Conservation (phyloP, 2,888 invertebrate genomes). For the Meganola albula region DNA sequence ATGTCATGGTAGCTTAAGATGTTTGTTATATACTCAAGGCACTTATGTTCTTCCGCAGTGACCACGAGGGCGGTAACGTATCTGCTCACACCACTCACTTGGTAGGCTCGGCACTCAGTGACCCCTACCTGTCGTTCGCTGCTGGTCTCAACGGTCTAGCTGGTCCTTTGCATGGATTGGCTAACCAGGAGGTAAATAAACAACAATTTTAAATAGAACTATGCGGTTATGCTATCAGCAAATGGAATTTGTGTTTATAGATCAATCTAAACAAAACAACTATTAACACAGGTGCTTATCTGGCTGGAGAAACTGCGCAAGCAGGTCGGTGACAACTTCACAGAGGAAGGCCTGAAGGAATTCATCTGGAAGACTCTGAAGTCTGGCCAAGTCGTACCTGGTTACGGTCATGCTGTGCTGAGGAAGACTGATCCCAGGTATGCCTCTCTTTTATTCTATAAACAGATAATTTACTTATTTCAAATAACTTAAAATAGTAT, state of each 20-base stretch:
- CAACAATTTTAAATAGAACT: too few species aligned
- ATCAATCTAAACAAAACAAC: too few species aligned
- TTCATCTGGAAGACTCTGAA: constrained; percentile 98
- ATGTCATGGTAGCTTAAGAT: too few species aligned
- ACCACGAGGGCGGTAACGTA: constrained; percentile 98
- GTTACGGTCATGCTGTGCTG: constrained; percentile 97
- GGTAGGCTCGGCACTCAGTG: constrained; percentile 95
- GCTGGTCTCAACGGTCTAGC: constrained; percentile 96
- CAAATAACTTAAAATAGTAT: neutral
- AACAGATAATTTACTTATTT: neutral
- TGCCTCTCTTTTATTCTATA: neutral
- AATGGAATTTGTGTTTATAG: too few species aligned
- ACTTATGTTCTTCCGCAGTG: constrained; percentile 72
- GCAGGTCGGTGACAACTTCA: constrained; percentile 89
- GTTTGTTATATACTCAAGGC: too few species aligned
- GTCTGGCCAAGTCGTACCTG: constrained; percentile 97
- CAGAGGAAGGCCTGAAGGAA: constrained; percentile 94
- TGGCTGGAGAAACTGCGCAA: constrained; percentile 95
- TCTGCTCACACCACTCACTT: constrained; percentile 96
- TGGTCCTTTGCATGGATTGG: constrained; percentile 96
- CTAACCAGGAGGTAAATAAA: constrained; percentile 87
- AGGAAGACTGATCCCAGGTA: constrained; percentile 93
- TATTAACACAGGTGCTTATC: constrained; percentile 86
- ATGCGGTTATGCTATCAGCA: too few species aligned
- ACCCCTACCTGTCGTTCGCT: constrained; percentile 94